Evolutionary conservation across 2,797 vertebrate genomes (phyloP).

Genomic region (Corythornis leucogaster): DNA sequence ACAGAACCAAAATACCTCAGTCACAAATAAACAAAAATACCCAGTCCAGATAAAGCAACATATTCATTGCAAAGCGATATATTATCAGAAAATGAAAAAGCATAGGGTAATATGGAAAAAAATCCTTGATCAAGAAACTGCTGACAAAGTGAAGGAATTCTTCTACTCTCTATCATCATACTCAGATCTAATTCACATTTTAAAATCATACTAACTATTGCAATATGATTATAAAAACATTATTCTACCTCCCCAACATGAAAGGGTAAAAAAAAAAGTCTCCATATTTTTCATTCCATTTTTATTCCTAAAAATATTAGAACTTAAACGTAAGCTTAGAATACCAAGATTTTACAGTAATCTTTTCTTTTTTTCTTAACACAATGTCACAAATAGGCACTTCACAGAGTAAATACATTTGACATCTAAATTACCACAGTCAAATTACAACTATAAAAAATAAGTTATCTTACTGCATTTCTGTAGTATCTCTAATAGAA

Average conservation of each 20-base stretch:
- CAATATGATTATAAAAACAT: neutral
- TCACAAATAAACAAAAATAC: neutral
- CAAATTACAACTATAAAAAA: neutral
- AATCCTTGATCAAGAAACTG: neutral
- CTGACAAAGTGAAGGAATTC: neutral
- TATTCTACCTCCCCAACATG: neutral
- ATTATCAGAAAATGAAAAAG: neutral
- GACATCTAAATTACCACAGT: neutral
- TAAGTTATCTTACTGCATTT: neutral
- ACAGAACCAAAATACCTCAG: neutral
- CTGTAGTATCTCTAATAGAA: neutral
- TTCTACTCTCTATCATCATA: neutral
- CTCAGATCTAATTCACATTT: neutral
- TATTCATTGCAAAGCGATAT: neutral
- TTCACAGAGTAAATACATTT: neutral
- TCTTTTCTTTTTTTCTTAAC: neutral
- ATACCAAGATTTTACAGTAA: neutral
- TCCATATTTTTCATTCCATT: neutral
- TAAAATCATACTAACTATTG: neutral
- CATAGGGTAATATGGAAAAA: neutral
- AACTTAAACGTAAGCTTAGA: neutral
- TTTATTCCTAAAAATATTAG: neutral
- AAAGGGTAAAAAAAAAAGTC: neutral
- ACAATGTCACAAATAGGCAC: neutral
- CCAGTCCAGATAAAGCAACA: neutral